Conservation (phyloP, 2,888 invertebrate species). For the Bugulina stolonifera region DNA sequence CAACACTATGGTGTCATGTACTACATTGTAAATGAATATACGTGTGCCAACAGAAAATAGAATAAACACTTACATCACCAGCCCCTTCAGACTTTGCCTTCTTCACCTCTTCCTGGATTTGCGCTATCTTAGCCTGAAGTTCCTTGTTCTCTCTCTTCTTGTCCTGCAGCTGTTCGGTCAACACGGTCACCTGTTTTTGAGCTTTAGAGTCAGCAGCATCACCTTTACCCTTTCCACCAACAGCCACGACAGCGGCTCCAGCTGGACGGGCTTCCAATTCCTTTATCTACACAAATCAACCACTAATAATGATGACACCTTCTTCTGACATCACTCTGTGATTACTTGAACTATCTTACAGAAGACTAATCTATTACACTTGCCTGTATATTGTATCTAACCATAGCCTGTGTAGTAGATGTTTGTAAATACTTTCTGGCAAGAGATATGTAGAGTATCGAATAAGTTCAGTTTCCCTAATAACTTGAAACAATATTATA, state of each 20-base stretch:
- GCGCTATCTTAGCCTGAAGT: constrained; percentile 38
- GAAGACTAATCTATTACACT: too few relatives aligned
- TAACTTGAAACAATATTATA: too few relatives aligned
- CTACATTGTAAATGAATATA: too few relatives aligned
- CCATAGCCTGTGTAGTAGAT: too few relatives aligned
- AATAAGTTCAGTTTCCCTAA: too few relatives aligned
- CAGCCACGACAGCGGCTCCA: not conserved
- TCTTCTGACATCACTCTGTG: too few relatives aligned
- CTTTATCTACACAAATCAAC: not conserved
- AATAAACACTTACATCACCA: constrained; percentile 33
- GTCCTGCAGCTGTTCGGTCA: constrained; percentile 35
- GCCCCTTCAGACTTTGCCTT: constrained; percentile 32
- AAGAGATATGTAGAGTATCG: too few relatives aligned
- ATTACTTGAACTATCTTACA: too few relatives aligned
- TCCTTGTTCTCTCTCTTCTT: constrained; percentile 40
- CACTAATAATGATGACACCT: not conserved
- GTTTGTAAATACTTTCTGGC: too few relatives aligned
- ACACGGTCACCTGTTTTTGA: constrained; percentile 31
- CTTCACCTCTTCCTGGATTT: constrained; percentile 39
- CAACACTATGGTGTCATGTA: too few relatives aligned
- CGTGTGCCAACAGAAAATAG: not conserved
- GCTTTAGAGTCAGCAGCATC: constrained; percentile 22
- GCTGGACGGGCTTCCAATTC: not conserved
- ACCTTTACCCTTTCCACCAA: not conserved
- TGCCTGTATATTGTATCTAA: too few relatives aligned